A percentile compares a stretch with the other conserved stretches of the same genome.
phyloP scores from a whole-genome alignment of 2,113 vertebrate species.

The Panthera tigris region DNA sequence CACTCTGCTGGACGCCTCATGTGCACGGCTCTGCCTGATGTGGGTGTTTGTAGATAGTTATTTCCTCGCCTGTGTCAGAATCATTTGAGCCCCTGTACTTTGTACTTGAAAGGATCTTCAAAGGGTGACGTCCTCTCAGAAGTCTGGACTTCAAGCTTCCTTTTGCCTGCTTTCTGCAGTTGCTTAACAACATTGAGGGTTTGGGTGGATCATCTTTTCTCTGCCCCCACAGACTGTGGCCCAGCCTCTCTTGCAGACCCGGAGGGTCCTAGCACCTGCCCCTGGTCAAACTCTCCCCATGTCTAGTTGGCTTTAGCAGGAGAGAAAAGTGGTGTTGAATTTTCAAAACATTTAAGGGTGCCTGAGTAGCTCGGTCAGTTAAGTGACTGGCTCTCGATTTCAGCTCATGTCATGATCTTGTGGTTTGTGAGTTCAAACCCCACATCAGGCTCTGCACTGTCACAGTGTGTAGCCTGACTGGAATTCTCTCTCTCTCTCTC shows the following conservation, averaged over 20 bases:
- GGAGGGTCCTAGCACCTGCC: background rate
- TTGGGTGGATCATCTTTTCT: constrained; percentile 48
- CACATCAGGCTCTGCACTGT: no score
- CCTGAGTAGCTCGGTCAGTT: no score
- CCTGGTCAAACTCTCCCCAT: background rate
- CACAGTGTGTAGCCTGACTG: no score
- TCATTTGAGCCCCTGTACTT: constrained; percentile 59
- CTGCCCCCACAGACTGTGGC: background rate
- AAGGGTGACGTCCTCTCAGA: constrained; percentile 54
- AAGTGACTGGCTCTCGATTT: no score
- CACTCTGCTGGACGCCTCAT: background rate
- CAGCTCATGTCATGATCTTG: no score
- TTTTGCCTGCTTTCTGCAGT: background rate
- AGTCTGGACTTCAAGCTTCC: constrained; percentile 49
- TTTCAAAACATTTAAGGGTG: background rate
- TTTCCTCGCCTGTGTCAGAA: constrained; percentile 27
- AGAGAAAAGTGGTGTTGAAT: background rate
- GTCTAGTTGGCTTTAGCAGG: background rate
- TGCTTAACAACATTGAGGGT: background rate
- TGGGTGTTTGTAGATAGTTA: constrained; percentile 55
- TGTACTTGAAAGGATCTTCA: constrained; percentile 68
- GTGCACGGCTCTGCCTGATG: background rate
- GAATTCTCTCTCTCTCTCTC: no score
- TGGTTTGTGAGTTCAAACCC: no score
- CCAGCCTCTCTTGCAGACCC: background rate